phyloP scores from a whole-genome alignment of 2,113 vertebrate genomes.

The Dipodomys spectabilis region DNA sequence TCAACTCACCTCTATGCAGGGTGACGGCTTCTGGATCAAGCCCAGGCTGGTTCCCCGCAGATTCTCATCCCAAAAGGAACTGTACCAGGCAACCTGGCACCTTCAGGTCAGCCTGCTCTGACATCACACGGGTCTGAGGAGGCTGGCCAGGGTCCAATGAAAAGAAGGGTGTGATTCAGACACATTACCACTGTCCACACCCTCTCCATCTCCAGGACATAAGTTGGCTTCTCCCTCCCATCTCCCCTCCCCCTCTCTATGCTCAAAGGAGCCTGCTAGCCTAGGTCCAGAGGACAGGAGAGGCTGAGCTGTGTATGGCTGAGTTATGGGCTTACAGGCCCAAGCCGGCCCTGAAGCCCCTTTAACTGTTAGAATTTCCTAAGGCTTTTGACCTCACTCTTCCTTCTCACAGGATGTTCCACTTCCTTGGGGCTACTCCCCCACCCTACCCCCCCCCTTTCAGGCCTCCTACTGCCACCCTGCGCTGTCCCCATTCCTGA shows the following conservation, averaged over 20 bases:
- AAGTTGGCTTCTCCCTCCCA: neutral
- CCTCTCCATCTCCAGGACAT: constrained; percentile 52
- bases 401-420: neutral
- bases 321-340: neutral
- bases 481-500: neutral
- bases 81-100: neutral
- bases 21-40: constrained; percentile 12
- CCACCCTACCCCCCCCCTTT: neutral
- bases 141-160: constrained; percentile 53
- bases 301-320: neutral
- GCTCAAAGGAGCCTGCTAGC: neutral
- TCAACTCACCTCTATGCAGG: constrained; percentile 48
- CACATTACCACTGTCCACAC: constrained; percentile 30
- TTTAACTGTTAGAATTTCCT: neutral
- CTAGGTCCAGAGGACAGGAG: neutral
- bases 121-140: constrained; percentile 56
- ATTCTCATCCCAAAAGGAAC: constrained; percentile 25
- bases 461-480: neutral
- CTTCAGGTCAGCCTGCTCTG: constrained; percentile 62
- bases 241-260: no score
- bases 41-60: constrained; percentile 30
- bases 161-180: constrained; percentile 71
- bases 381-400: neutral
- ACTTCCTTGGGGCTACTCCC: neutral
- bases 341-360: neutral